phyloP scores from a whole-genome alignment of 2,888 invertebrate species.

The Andrena haemorrhoa region DNA sequence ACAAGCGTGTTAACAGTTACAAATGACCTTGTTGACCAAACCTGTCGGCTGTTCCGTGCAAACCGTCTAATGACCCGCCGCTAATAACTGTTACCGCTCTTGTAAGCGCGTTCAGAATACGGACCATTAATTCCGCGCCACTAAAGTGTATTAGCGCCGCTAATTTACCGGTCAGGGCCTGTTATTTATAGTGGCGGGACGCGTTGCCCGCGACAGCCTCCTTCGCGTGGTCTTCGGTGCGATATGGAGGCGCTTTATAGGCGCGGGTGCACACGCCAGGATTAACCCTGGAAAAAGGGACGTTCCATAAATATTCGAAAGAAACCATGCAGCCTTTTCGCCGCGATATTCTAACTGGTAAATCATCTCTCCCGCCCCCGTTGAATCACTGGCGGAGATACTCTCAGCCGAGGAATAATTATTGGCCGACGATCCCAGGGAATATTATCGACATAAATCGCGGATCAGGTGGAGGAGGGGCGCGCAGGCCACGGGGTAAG shows the following conservation, averaged over 20 bases:
- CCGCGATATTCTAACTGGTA: not conserved
- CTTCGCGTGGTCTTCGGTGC: slow-evolving; percentile 6
- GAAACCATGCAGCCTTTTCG: not conserved
- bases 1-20: slow-evolving; percentile 72
- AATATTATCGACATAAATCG: slow-evolving; percentile 20
- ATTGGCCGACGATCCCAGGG: not conserved
- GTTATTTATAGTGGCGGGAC: slow-evolving; percentile 61
- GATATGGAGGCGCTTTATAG: not conserved
- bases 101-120: slow-evolving; percentile 73
- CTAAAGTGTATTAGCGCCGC: slow-evolving; percentile 71
- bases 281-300: not conserved
- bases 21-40: slow-evolving; percentile 72
- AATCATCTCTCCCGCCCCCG: not conserved
- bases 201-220: slow-evolving; percentile 25
- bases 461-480: not conserved
- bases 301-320: not conserved
- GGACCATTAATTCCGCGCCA: slow-evolving; percentile 69
- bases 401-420: slow-evolving; percentile 32
- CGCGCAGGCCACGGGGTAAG: not conserved
- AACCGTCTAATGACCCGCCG: slow-evolving; percentile 73
- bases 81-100: slow-evolving; percentile 74
- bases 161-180: slow-evolving; percentile 60
- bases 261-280: not conserved
- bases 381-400: not conserved
- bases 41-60: slow-evolving; percentile 73